Evolutionary conservation across 2,888 invertebrate genomes (phyloP).

Genomic region (Rapana venosa): DNA sequence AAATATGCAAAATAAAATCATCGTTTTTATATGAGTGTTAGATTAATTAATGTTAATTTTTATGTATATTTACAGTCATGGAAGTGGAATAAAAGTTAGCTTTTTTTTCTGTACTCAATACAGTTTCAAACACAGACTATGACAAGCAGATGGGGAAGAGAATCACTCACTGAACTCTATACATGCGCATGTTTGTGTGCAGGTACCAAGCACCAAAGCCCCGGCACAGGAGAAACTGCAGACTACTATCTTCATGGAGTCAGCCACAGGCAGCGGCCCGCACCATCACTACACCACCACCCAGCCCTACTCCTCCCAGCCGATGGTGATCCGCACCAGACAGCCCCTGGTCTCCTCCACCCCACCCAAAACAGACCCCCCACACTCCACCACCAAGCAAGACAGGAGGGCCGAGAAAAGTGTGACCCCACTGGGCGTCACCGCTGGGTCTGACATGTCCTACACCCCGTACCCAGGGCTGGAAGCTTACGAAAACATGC

Average conservation of each 20-base stretch:
- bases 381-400: not conserved
- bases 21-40: no score
- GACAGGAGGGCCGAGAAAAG: not conserved
- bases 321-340: conserved; percentile 55
- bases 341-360: not conserved
- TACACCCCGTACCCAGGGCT: not conserved
- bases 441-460: not conserved
- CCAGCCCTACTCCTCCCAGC: conserved; percentile 53
- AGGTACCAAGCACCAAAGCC: conserved; percentile 29
- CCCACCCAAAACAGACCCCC: not conserved
- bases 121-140: no score
- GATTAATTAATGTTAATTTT: no score
- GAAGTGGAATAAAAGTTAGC: no score
- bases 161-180: not conserved
- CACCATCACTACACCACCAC: conserved; percentile 49
- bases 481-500: conserved; percentile 27
- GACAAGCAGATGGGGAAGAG: no score
- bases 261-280: conserved; percentile 33
- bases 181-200: not conserved
- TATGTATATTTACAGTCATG: no score
- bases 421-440: not conserved
- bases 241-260: conserved; percentile 49
- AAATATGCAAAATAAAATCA: no score
- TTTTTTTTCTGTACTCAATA: no score
- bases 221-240: conserved; percentile 46